Percentiles rank a stretch among this genome's conserved stretches.
Evolutionary conservation across 2,888 invertebrate genomes (phyloP).

Genomic region (Drosophila paranaensis): DNA sequence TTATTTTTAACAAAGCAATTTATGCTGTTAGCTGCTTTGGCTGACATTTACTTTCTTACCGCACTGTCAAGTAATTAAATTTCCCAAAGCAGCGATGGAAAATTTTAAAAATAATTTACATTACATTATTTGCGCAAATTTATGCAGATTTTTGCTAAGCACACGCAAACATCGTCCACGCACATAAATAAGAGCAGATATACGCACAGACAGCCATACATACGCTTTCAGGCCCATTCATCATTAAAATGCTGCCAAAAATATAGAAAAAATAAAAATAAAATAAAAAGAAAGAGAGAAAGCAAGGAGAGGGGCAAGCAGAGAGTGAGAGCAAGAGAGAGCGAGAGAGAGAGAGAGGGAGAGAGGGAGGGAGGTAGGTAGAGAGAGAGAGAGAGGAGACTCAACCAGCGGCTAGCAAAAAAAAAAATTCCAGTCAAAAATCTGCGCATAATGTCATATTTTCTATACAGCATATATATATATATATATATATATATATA

Average conservation of each 20-base stretch:
- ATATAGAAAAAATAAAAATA: slow-evolving; percentile 47
- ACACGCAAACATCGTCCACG: slow-evolving; percentile 19
- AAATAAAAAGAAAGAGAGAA: slow-evolving; percentile 26
- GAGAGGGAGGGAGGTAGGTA: no score
- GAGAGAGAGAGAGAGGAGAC: background rate
- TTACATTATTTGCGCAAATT: slow-evolving; percentile 61
- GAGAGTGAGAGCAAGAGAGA: background rate
- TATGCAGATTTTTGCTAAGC: slow-evolving; percentile 53
- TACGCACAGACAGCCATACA: background rate
- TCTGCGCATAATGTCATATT: slow-evolving; percentile 64
- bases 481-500: background rate
- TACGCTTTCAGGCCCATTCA: slow-evolving; percentile 45
- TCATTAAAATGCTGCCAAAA: slow-evolving; percentile 66
- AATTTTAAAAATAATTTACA: slow-evolving; percentile 57
- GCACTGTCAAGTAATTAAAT: slow-evolving; percentile 37
- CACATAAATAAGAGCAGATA: slow-evolving; percentile 1
- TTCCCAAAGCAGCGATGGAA: slow-evolving; percentile 22
- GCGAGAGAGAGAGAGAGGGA: background rate
- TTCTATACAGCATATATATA: slow-evolving; percentile 26
- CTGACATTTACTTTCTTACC: background rate
- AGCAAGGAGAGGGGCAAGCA: no score
- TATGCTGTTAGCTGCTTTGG: background rate
- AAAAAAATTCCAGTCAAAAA: slow-evolving; percentile 36
- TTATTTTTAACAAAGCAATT: background rate
- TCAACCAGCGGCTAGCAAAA: slow-evolving; percentile 9